phyloP scores from a whole-genome alignment of 2,797 vertebrate genomes.

The Pogonophryne albipinna region DNA sequence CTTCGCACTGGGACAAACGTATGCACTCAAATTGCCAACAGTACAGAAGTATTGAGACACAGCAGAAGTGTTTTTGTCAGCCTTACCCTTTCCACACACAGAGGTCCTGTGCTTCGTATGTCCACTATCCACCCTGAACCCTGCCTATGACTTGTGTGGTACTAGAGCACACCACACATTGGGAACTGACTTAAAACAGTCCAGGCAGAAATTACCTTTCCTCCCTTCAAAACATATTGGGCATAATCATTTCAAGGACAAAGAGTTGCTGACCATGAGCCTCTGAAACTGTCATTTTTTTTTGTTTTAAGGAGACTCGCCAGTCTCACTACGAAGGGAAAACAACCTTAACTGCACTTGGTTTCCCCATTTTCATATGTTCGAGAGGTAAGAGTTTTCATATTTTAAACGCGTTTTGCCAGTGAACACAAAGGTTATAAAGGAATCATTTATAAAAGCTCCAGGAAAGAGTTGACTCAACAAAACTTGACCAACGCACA shows the following conservation, averaged over 20 bases:
- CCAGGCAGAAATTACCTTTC: slow-evolving; percentile 4
- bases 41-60: too few relatives aligned
- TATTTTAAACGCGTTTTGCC: slow-evolving; percentile 28
- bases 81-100: background rate
- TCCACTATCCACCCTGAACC: background rate
- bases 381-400: slow-evolving; percentile 24
- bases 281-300: background rate
- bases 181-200: background rate
- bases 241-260: background rate
- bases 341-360: background rate
- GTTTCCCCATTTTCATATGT: slow-evolving; percentile 19
- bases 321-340: background rate
- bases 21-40: too few relatives aligned
- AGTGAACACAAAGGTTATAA: slow-evolving; percentile 49
- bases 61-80: background rate
- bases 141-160: too few relatives aligned
- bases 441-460: slow-evolving; percentile 50
- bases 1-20: too few relatives aligned
- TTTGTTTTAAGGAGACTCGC: slow-evolving; percentile 18
- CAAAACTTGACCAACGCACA: slow-evolving; percentile 50
- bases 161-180: too few relatives aligned
- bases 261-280: background rate
- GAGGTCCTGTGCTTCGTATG: background rate
- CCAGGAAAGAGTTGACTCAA: slow-evolving; percentile 49
- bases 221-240: background rate